Evolutionary conservation across 2,888 invertebrate species (phyloP).

Genomic region (Tillus elongatus): DNA sequence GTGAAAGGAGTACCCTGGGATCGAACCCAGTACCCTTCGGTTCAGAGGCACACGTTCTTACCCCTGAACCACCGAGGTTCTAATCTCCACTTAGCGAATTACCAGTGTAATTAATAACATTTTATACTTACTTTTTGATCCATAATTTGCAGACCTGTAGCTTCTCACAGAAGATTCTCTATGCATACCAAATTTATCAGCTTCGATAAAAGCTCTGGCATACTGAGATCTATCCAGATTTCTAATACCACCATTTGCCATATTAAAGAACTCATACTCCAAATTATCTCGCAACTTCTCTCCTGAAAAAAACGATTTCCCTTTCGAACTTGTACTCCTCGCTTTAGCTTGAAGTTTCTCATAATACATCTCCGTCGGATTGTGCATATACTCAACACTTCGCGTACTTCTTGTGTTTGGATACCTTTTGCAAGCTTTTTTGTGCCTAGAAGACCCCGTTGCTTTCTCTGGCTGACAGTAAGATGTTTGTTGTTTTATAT

Average conservation of each 20-base stretch:
- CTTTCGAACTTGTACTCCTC: too few species aligned
- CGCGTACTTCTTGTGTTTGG: constrained; percentile 38
- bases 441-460: constrained; percentile 25
- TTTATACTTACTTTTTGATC: constrained; percentile 12
- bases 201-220: constrained; percentile 32
- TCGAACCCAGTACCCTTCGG: too few species aligned
- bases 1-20: too few species aligned
- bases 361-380: constrained; percentile 45
- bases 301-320: too few species aligned
- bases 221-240: constrained; percentile 24
- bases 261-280: constrained; percentile 63
- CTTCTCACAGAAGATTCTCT: constrained; percentile 26
- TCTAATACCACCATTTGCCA: constrained; percentile 40
- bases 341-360: constrained; percentile 39
- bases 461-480: constrained; percentile 34
- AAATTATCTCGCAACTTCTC: too few species aligned
- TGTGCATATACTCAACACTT: constrained; percentile 49
- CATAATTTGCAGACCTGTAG: constrained; percentile 24
- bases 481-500: constrained; percentile 45
- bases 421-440: constrained; percentile 36
- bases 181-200: constrained; percentile 27
- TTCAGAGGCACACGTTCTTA: too few species aligned
- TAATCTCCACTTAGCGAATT: too few species aligned
- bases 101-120: too few species aligned
- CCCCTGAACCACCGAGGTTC: too few species aligned